Evolutionary conservation across 1,140 invertebrate genomes (phyloP), one percentile per base, ranked within the genome.

Genomic region (Mesaphorura yosii): DNA sequence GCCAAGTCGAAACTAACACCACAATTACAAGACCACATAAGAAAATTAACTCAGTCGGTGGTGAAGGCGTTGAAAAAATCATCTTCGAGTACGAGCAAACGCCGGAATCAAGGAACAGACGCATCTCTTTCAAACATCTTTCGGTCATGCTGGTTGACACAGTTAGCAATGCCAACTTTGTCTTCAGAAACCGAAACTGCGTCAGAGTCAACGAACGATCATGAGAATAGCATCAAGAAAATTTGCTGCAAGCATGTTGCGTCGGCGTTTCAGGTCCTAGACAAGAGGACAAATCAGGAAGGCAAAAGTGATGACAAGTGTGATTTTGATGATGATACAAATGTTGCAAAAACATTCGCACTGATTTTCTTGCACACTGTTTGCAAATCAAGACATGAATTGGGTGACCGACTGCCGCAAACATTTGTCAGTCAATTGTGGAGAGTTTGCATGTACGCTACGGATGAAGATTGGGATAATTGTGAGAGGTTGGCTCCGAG

Each of bases 331-430:
- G 31, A 19, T 17, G 22, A 48, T 29, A 34, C 25, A 17, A 0
- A 19, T 3, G 17, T 7, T 6, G 6, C n/a, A 15, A 38, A 19
- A 29, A 3, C 7, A 6, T 37, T 38, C 26, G 48, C 42, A 23
- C 25, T 56, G 3, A 34, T 23, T n/a, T 56, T 56, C 40, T 37
- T 56, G 15, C 48, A 51, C n/a, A 37, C 28, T 7, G 26, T 56
- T 23, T 56, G 48, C 25, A 56, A 50, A 25, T 23, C 41, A 6
- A 51, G 41, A 28, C 39, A 55, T 44, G 53, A 31, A 19, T 49
- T 48, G 31, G 38, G 27, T 26, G 34, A 40, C 1, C 10, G 2
- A 6, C 5, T 42, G 26, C 38, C 22, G 6, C 12, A 29, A n/a
- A 23, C 28, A 14, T 41, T 40, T 19, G 19, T 49, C 10, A 34